Percentiles rank a stretch among this genome's conserved stretches.
Evolutionary conservation across 2,888 invertebrate species (phyloP).

Genomic region (Papilio demoleus): DNA sequence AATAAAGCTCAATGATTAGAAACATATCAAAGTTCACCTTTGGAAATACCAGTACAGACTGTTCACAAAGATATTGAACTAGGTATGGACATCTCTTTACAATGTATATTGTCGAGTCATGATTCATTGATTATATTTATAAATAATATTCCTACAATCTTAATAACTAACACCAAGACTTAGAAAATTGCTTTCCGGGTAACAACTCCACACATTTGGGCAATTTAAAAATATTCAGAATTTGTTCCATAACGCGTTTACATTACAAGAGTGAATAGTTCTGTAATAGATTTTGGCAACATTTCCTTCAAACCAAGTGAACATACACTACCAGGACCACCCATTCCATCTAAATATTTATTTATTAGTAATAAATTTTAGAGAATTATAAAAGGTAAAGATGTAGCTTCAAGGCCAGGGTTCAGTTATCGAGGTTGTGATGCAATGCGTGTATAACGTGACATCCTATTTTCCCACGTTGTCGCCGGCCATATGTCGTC

Average conservation of each 20-base stretch:
- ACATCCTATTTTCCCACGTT: conserved; percentile 54
- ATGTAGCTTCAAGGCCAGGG: conserved; percentile 3
- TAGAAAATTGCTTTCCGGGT: conserved; percentile 15
- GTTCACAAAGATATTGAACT: not conserved
- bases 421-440: not conserved
- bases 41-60: conserved; percentile 16
- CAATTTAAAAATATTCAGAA: not conserved
- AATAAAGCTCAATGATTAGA: conserved; percentile 24
- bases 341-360: conserved; percentile 29
- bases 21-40: conserved; percentile 17
- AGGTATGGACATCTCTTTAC: not conserved
- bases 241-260: not conserved
- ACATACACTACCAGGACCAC: not conserved
- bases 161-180: conserved; percentile 8
- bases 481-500: conserved; percentile 60
- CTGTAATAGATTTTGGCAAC: conserved; percentile 11
- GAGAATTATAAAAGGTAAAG: conserved; percentile 3
- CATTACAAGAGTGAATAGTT: not conserved
- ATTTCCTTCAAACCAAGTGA: conserved; percentile 4
- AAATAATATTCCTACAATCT: conserved; percentile 5
- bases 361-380: conserved; percentile 25
- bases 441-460: conserved; percentile 27
- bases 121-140: not conserved
- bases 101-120: conserved; percentile 2
- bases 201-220: conserved; percentile 9